Evolutionary conservation across 2,113 vertebrate species (phyloP).

Genomic region (Cryptoleucopteryx plumbea): DNA sequence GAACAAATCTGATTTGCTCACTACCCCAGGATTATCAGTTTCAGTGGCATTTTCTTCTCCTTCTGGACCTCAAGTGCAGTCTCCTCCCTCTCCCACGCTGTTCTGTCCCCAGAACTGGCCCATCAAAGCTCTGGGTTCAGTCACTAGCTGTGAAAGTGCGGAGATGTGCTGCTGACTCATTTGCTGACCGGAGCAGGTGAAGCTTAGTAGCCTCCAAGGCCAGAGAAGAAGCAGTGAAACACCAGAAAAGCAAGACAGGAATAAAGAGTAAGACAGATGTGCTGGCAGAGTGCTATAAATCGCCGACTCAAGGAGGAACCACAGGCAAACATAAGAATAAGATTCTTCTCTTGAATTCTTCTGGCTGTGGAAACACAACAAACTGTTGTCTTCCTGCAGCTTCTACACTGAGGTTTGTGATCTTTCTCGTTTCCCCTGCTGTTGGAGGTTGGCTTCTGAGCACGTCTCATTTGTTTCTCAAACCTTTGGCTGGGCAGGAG

Average conservation of each 20-base stretch:
- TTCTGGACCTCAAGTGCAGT: not conserved
- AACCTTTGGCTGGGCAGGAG: not conserved
- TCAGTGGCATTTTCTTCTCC: not conserved
- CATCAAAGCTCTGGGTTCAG: not conserved
- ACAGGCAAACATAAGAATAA: not conserved
- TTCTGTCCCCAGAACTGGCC: not conserved
- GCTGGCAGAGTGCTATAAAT: constrained; percentile 3
- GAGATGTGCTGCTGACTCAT: not conserved
- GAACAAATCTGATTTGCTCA: not conserved
- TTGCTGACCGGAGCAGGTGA: not conserved
- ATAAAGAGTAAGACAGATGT: not conserved
- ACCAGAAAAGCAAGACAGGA: not conserved
- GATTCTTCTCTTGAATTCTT: not conserved
- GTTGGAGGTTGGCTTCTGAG: not conserved
- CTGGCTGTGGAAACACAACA: not conserved
- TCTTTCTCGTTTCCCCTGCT: not conserved
- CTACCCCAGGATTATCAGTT: not conserved
- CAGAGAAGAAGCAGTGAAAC: not conserved
- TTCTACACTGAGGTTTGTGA: not conserved
- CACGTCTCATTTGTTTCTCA: not conserved
- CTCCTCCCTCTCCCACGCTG: not conserved
- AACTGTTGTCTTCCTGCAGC: not conserved
- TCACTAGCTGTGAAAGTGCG: not conserved
- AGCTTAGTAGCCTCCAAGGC: not conserved
- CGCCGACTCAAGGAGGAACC: not conserved